Conservation (phyloP, 2,113 vertebrate genomes). For the Petroica traversi region DNA sequence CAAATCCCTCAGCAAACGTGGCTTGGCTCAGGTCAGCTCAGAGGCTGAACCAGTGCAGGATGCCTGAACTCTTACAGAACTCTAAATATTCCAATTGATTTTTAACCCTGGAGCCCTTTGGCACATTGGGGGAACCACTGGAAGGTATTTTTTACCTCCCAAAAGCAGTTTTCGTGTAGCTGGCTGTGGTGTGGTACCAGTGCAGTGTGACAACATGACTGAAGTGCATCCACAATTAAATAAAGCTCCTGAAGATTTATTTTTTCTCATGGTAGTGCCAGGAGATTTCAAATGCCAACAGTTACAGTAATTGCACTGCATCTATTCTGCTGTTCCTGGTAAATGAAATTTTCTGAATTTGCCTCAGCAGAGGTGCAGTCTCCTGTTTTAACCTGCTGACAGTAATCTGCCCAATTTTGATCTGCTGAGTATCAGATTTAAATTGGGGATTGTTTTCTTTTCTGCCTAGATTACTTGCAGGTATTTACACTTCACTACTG, state of each 20-base stretch:
- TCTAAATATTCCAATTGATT: neutral
- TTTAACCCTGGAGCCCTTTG: neutral
- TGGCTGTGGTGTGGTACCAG: neutral
- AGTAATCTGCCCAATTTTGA: neutral
- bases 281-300: neutral
- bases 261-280: neutral
- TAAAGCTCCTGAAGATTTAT: slow-evolving; percentile 11
- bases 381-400: neutral
- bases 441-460: neutral
- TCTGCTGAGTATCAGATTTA: neutral
- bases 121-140: neutral
- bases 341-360: slow-evolving; percentile 35
- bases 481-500: neutral
- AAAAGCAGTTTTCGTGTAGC: neutral
- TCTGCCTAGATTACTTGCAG: neutral
- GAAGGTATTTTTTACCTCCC: neutral
- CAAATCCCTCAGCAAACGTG: neutral
- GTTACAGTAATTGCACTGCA: neutral
- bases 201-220: neutral
- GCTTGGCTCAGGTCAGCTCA: neutral
- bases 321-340: slow-evolving; percentile 4
- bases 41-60: neutral
- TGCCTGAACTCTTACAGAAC: neutral
- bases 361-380: neutral
- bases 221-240: slow-evolving; percentile 7